Base-by-base conservation (phyloP, 1,140 invertebrate species). In the Papilio dardanus region DNA sequence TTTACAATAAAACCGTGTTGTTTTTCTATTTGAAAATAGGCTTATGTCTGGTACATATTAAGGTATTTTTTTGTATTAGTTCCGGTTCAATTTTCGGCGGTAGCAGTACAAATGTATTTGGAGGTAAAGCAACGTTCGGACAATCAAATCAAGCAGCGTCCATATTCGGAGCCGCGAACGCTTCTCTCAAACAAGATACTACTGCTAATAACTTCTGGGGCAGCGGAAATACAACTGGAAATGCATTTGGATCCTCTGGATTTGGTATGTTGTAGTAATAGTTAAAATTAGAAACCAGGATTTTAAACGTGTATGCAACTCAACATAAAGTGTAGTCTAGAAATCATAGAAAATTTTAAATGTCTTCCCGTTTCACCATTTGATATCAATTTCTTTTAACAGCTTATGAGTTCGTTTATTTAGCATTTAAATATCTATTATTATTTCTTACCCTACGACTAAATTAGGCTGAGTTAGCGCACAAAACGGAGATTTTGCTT, bases 191-290 rank as follows among this genome's bases (percentile, higher is more conserved):
- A 12, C 89, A 90, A 37, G 88, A 89, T 46, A 85, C 83, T 3
- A 84, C 87, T 4, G 82, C 85, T 2, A 78, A 79, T 24, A 88
- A 85, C 73, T 90, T 92, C 67, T 92, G 90, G 90, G 80, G 83
- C 42, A 86, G 87, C 6, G 87, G 82, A 3, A 83, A 77, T 31
- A 78, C 76, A 8, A 77, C 74, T 31, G 77, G 79, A 16, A 71
- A 76, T 71, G 83, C 82, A 62, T 89, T 88, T 74, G 88, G 86
- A 37, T 82, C 83, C 21, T 71, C 69, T 62, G 79, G 76, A 5
- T 86, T 85, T 79, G 85, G 86, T 87, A 76, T 77, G 66, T 28
- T 12, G 30, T 30, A 28, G 42, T n/a, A 19, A 6, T n/a, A 5
- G 7, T 46, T 12, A 42, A 10, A 10, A 37, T 10, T 37, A 37